These are phyloP conservation scores for Poecilia wingei DNA, from an alignment of 2,797 vertebrate species.

Conservation along the genomic window DNA sequence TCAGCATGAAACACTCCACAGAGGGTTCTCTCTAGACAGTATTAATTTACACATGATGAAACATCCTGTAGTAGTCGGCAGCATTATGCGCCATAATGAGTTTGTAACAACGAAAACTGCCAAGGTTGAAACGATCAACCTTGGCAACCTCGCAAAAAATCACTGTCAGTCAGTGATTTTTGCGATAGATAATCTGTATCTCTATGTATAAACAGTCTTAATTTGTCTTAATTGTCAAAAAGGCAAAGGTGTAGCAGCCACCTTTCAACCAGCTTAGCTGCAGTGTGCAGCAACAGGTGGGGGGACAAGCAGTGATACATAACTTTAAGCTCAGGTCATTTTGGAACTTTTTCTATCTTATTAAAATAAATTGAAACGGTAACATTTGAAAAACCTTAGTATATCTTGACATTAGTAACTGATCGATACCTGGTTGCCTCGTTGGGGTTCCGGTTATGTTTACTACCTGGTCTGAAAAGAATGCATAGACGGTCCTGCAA, in stretches of 20 bases:
- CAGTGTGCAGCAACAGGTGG: neutral
- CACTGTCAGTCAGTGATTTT: neutral
- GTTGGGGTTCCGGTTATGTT: constrained; percentile 43
- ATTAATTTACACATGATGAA: neutral
- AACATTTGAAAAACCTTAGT: neutral
- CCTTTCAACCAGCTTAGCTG: neutral
- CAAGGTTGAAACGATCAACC: neutral
- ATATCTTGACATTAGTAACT: neutral
- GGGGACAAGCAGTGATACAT: neutral
- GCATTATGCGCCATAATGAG: neutral
- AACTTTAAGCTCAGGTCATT: neutral
- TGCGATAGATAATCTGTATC: neutral
- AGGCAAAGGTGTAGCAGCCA: neutral
- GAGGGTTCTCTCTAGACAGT: no score
- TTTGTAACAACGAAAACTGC: neutral
- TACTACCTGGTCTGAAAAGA: constrained; percentile 68
- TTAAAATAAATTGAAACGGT: neutral
- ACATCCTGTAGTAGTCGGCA: neutral
- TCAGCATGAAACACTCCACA: neutral
- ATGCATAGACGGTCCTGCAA: constrained; percentile 72
- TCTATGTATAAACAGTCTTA: neutral
- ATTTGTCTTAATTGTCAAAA: neutral
- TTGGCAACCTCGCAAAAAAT: neutral
- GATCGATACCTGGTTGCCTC: neutral
- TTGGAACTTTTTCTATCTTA: neutral